Evolutionary conservation across 2,797 vertebrate genomes (phyloP).

Genomic region (Siniperca scherzeri): DNA sequence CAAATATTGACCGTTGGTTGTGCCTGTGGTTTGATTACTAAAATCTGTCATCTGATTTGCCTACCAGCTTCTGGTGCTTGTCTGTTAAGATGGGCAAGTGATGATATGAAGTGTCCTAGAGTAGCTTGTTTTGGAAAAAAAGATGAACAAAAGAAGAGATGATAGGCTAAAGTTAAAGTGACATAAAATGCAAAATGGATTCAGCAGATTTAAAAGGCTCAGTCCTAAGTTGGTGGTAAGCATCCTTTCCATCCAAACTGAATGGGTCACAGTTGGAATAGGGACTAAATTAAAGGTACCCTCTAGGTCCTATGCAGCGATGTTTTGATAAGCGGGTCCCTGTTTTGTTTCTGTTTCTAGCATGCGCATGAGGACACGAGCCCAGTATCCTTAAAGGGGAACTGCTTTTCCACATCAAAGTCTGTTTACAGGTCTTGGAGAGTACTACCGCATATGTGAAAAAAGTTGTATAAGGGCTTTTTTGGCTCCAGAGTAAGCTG

Average conservation of each 20-base stretch:
- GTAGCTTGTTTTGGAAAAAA: constrained; percentile 13
- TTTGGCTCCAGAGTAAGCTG: too few relatives aligned
- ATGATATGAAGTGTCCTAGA: constrained; percentile 30
- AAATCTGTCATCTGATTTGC: constrained; percentile 56
- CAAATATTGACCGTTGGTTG: constrained; percentile 40
- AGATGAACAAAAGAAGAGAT: neutral
- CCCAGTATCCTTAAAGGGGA: constrained; percentile 20
- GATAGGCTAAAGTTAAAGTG: constrained; percentile 36
- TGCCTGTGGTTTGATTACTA: constrained; percentile 53
- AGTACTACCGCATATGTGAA: neutral
- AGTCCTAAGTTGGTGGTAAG: neutral
- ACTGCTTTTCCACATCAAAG: constrained; percentile 39
- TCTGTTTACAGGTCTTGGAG: constrained; percentile 40
- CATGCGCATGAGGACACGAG: neutral
- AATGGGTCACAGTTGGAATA: constrained; percentile 1
- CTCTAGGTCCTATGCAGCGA: neutral
- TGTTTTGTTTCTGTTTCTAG: constrained; percentile 6
- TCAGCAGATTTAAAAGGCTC: constrained; percentile 8
- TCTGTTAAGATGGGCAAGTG: constrained; percentile 34
- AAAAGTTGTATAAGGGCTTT: constrained; percentile 8
- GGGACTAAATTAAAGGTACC: neutral
- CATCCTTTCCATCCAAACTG: neutral
- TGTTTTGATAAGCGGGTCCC: constrained; percentile 4
- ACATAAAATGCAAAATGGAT: constrained; percentile 36
- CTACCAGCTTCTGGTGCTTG: constrained; percentile 45